These are phyloP conservation scores for Eremophila alpestris DNA, from an alignment of 2,797 vertebrate genomes.

Conservation along the genomic window DNA sequence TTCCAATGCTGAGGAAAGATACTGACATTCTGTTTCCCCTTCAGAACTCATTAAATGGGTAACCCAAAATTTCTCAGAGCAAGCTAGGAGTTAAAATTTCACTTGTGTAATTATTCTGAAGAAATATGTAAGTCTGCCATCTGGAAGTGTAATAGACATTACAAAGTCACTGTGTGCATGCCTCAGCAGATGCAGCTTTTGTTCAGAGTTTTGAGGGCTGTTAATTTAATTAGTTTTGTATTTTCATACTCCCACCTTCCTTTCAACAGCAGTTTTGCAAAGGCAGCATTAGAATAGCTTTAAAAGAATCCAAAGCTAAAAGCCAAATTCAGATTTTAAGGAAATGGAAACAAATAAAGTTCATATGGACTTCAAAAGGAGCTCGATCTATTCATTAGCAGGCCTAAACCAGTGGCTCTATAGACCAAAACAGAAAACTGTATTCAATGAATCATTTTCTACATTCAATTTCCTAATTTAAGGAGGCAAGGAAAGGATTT, in stretches of 20 bases:
- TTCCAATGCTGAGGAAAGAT: neutral
- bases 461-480: neutral
- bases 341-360: neutral
- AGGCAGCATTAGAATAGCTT: neutral
- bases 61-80: neutral
- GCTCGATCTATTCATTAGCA: neutral
- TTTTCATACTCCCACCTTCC: slow-evolving; percentile 64
- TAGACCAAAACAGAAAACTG: neutral
- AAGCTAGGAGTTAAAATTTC: slow-evolving; percentile 56
- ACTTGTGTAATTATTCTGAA: slow-evolving; percentile 43
- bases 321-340: neutral
- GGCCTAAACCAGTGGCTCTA: neutral
- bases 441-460: neutral
- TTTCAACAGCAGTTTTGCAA: slow-evolving; percentile 42
- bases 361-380: neutral
- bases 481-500: neutral
- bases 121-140: slow-evolving; percentile 64
- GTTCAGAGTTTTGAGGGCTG: slow-evolving; percentile 60
- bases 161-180: slow-evolving; percentile 53
- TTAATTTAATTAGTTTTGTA: slow-evolving; percentile 69
- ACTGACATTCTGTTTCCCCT: neutral
- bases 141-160: slow-evolving; percentile 62
- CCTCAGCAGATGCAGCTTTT: slow-evolving; percentile 69
- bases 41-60: neutral
- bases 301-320: slow-evolving; percentile 7